Evolutionary conservation across 2,888 invertebrate genomes (phyloP).

Genomic region (Amorpha juglandis): DNA sequence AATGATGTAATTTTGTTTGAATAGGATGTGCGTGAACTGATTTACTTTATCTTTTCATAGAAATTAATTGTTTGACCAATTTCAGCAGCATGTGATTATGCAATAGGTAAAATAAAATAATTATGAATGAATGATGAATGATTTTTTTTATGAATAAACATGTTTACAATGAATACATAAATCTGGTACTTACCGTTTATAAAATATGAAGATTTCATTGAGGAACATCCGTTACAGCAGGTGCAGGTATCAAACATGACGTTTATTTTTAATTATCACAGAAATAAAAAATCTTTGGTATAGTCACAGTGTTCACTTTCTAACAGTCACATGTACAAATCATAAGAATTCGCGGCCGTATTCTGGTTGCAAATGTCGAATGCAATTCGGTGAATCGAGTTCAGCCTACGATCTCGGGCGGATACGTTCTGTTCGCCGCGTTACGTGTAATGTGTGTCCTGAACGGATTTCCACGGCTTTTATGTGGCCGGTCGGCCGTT

Average conservation of each 20-base stretch:
- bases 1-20: slow-evolving; percentile 20
- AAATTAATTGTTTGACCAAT: neutral
- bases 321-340: slow-evolving; percentile 35
- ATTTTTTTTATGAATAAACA: slow-evolving; percentile 23
- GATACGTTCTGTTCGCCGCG: slow-evolving; percentile 76
- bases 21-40: neutral
- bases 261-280: slow-evolving; percentile 66
- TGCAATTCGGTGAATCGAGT: slow-evolving; percentile 44
- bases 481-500: slow-evolving; percentile 77
- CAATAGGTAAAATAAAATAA: neutral
- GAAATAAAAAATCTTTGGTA: slow-evolving; percentile 54
- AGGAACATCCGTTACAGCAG: slow-evolving; percentile 64
- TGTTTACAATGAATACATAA: slow-evolving; percentile 22
- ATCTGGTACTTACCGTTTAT: slow-evolving; percentile 59
- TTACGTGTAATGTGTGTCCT: slow-evolving; percentile 80
- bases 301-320: slow-evolving; percentile 34
- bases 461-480: slow-evolving; percentile 80
- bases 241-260: slow-evolving; percentile 61
- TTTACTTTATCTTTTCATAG: slow-evolving; percentile 4
- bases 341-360: slow-evolving; percentile 40
- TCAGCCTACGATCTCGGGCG: slow-evolving; percentile 58
- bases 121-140: slow-evolving; percentile 4
- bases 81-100: too few relatives aligned
- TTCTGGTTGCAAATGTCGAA: slow-evolving; percentile 37
- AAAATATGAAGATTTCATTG: slow-evolving; percentile 47